phyloP scores from a whole-genome alignment of 1,140 invertebrate species.

The Xylocopa sonorina region DNA sequence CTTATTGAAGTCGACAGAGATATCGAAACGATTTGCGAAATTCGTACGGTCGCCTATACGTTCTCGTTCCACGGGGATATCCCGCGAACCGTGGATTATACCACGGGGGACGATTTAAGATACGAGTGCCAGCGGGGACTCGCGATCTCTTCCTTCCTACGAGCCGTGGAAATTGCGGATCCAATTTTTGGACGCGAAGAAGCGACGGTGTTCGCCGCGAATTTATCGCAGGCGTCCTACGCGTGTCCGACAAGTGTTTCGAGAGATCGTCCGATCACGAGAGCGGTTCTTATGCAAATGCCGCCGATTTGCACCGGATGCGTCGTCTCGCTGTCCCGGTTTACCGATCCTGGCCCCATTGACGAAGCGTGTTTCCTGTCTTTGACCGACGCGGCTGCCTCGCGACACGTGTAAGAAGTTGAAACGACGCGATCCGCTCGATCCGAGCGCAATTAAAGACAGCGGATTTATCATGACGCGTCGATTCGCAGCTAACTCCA shows the following conservation, averaged over 20 bases:
- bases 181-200: not conserved
- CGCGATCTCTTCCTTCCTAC: too few relatives aligned
- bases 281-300: constrained; percentile 15
- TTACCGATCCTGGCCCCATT: not conserved
- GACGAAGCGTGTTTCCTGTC: constrained; percentile 12
- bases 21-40: too few relatives aligned
- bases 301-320: constrained; percentile 22
- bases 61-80: too few relatives aligned
- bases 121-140: too few relatives aligned
- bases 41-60: too few relatives aligned
- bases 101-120: too few relatives aligned
- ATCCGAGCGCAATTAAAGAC: not conserved
- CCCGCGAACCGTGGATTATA: too few relatives aligned
- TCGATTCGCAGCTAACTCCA: not conserved
- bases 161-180: not conserved
- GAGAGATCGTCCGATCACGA: not conserved
- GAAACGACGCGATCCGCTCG: not conserved
- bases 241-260: constrained; percentile 20
- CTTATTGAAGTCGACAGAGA: too few relatives aligned
- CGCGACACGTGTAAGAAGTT: not conserved
- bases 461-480: not conserved
- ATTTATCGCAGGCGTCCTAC: constrained; percentile 29
- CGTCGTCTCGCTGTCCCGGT: not conserved
- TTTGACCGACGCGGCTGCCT: not conserved
- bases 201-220: not conserved